A percentile compares a stretch with the other conserved stretches of the same genome.
phyloP scores from a whole-genome alignment of 2,797 vertebrate species.

The Dermochelys coriacea region DNA sequence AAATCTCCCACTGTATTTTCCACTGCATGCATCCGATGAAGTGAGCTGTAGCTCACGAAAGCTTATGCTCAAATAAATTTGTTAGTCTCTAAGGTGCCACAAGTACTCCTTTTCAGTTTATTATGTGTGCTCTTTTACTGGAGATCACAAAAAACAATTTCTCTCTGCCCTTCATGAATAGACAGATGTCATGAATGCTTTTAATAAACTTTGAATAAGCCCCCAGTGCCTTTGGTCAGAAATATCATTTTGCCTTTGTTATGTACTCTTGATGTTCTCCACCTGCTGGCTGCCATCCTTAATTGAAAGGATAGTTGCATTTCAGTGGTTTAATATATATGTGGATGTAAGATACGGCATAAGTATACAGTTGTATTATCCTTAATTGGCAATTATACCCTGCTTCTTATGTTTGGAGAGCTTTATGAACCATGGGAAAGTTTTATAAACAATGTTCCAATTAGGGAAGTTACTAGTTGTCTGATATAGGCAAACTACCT shows the following conservation, averaged over 20 bases:
- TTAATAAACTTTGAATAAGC: fast-evolving
- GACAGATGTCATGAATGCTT: not conserved
- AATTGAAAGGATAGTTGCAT: no score
- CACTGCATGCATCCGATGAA: no score
- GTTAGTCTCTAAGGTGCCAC: no score
- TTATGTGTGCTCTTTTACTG: not conserved
- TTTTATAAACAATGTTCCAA: not conserved
- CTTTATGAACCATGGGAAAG: not conserved
- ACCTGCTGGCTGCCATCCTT: not conserved
- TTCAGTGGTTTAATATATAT: no score
- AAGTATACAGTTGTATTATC: not conserved
- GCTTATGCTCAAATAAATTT: no score
- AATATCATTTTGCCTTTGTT: fast-evolving
- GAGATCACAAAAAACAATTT: not conserved
- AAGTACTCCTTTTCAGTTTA: not conserved
- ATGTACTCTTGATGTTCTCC: fast-evolving
- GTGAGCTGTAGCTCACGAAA: no score
- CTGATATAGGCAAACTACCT: not conserved
- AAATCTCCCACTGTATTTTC: no score
- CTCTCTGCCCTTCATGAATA: not conserved
- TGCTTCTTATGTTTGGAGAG: not conserved
- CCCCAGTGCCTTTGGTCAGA: not conserved
- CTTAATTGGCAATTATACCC: not conserved
- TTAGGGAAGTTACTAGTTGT: not conserved
- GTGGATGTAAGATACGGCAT: not conserved